Conservation (phyloP, 2,888 invertebrate genomes). For the Acanthosepion esculentum region DNA sequence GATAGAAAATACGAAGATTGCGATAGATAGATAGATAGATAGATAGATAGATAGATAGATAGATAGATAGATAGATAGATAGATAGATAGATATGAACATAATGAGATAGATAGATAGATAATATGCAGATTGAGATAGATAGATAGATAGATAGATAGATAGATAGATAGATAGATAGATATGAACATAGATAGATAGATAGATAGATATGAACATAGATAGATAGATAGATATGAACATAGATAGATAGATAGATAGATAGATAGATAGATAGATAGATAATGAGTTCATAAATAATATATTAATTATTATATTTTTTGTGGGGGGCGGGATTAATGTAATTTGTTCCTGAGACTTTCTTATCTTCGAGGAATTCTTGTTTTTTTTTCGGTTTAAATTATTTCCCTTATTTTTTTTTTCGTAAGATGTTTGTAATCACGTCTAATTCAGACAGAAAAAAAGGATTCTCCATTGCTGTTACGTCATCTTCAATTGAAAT, state of each 20-base stretch:
- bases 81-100: neutral
- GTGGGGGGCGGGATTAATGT: neutral
- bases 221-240: neutral
- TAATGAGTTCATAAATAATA: neutral
- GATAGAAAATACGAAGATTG: rapidly evolving
- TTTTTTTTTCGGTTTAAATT: no score
- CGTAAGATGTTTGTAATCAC: neutral
- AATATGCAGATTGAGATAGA: slow-evolving; percentile 33
- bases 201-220: neutral
- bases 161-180: neutral
- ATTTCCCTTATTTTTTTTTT: neutral
- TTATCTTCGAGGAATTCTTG: no score
- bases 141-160: slow-evolving; percentile 33
- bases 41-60: neutral
- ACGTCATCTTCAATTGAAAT: neutral
- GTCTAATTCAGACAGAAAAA: neutral
- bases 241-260: neutral
- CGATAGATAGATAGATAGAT: neutral
- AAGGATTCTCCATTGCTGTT: neutral
- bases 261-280: neutral
- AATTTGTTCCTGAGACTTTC: neutral
- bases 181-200: neutral
- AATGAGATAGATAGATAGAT: neutral
- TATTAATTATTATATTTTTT: neutral
- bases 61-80: neutral